Evolutionary conservation across 2,113 vertebrate genomes (phyloP).

Genomic region (Chascanopsetta lugubris): DNA sequence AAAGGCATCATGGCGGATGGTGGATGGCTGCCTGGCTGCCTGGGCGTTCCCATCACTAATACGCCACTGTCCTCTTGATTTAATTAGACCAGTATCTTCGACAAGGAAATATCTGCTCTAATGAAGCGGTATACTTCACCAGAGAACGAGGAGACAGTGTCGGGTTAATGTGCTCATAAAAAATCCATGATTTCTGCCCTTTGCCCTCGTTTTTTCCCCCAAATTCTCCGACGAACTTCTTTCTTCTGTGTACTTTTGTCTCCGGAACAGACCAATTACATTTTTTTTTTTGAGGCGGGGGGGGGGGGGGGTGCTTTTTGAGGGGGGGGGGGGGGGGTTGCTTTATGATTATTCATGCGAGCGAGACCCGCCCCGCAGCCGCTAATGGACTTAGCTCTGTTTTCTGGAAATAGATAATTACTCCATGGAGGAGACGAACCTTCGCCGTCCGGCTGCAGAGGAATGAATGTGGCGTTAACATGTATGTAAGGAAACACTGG

Average conservation of each 20-base stretch:
- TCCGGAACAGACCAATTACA: constrained; percentile 34
- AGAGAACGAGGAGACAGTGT: constrained; percentile 58
- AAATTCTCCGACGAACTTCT: constrained; percentile 37
- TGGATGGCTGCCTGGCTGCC: constrained; percentile 71
- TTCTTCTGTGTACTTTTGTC: constrained; percentile 26
- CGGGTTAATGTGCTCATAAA: constrained; percentile 75
- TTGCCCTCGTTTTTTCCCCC: constrained; percentile 54
- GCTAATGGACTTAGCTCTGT: constrained; percentile 68
- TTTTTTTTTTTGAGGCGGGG: no score
- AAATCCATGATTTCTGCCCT: constrained; percentile 70
- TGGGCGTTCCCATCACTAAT: constrained; percentile 72
- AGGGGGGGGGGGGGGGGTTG: constrained; percentile 39
- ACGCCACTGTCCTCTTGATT: constrained; percentile 75
- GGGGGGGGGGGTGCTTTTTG: constrained; percentile 41
- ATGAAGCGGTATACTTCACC: constrained; percentile 75
- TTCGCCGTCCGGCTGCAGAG: constrained; percentile 56
- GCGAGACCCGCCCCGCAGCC: constrained; percentile 55
- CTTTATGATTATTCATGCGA: constrained; percentile 62
- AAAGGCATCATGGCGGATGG: constrained; percentile 69
- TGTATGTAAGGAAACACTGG: constrained; percentile 78
- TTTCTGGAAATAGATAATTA: constrained; percentile 75
- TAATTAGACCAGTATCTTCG: constrained; percentile 75
- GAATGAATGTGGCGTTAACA: constrained; percentile 69
- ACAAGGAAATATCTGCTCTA: constrained; percentile 79
- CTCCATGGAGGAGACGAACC: constrained; percentile 63